Percentiles rank a stretch among this genome's conserved stretches.
Evolutionary conservation across 2,113 vertebrate species (phyloP).

Genomic region (Poeciliopsis occidentalis): DNA sequence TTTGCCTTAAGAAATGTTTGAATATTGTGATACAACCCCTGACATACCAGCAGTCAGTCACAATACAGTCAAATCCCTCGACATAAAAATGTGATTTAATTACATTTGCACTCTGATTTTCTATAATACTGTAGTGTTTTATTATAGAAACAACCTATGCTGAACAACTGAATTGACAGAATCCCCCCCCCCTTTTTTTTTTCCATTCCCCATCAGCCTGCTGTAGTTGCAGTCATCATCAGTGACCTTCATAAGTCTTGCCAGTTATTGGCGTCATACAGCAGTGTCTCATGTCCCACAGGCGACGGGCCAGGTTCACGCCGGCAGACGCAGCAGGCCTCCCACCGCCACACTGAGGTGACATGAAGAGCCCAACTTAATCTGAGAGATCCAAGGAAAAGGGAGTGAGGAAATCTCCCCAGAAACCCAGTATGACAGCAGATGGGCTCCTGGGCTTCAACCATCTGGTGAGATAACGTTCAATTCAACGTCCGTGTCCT

Average conservation of each 20-base stretch:
- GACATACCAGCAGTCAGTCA: not conserved
- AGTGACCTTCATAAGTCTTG: slow-evolving; percentile 25
- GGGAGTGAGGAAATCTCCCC: slow-evolving; percentile 65
- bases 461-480: slow-evolving; percentile 74
- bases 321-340: slow-evolving; percentile 41
- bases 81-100: not conserved
- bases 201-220: not conserved
- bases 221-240: not conserved
- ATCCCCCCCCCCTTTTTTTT: too few species aligned
- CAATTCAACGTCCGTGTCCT: slow-evolving; percentile 61
- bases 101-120: not conserved
- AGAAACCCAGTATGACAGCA: slow-evolving; percentile 67
- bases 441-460: slow-evolving; percentile 70
- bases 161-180: not conserved
- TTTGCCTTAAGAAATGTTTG: too few species aligned
- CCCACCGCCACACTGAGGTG: slow-evolving; percentile 23
- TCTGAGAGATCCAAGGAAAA: slow-evolving; percentile 48
- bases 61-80: not conserved
- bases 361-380: slow-evolving; percentile 38
- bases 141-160: not conserved
- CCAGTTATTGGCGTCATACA: slow-evolving; percentile 12
- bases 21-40: not conserved
- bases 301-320: slow-evolving; percentile 45
- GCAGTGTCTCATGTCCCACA: slow-evolving; percentile 3
- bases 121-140: not conserved